A percentile compares a stretch with the other conserved stretches of the same genome.
phyloP scores from a whole-genome alignment of 1,140 invertebrate genomes.

The Euwallacea fornicatus region DNA sequence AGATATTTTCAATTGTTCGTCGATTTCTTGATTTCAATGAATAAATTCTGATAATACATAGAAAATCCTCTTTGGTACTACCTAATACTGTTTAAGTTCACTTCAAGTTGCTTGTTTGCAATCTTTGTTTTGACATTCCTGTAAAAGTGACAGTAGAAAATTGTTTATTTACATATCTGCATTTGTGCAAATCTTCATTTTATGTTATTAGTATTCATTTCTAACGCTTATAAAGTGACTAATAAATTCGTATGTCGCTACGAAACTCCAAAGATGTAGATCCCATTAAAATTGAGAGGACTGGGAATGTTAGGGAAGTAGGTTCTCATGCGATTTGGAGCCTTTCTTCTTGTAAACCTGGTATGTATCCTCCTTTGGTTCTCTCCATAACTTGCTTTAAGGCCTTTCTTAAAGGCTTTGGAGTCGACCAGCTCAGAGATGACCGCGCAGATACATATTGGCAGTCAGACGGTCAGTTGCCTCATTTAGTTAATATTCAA shows the following conservation, averaged over 20 bases:
- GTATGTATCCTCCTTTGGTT: slow-evolving; percentile 54
- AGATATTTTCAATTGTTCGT: no score
- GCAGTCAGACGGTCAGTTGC: slow-evolving; percentile 98
- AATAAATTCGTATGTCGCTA: slow-evolving; percentile 30
- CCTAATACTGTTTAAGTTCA: no score
- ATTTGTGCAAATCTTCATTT: no score
- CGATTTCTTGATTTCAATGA: no score
- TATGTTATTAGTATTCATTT: no score
- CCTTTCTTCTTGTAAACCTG: slow-evolving; percentile 96
- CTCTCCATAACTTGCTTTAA: background rate
- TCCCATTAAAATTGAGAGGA: slow-evolving; percentile 71
- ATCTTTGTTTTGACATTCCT: no score
- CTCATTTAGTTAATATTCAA: slow-evolving; percentile 97
- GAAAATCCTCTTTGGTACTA: no score
- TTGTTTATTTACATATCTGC: no score
- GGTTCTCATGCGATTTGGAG: slow-evolving; percentile 97
- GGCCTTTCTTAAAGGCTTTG: slow-evolving; percentile 72
- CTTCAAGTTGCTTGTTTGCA: no score
- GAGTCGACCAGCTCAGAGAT: slow-evolving; percentile 94
- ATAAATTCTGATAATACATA: no score
- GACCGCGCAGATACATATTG: slow-evolving; percentile 97
- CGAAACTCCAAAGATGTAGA: slow-evolving; percentile 52
- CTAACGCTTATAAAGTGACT: no score
- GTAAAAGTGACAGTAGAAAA: no score
- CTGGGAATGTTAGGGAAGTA: slow-evolving; percentile 86